These are phyloP conservation scores for Upupa epops DNA, from an alignment of 2,113 vertebrate genomes.

Conservation along the genomic window DNA sequence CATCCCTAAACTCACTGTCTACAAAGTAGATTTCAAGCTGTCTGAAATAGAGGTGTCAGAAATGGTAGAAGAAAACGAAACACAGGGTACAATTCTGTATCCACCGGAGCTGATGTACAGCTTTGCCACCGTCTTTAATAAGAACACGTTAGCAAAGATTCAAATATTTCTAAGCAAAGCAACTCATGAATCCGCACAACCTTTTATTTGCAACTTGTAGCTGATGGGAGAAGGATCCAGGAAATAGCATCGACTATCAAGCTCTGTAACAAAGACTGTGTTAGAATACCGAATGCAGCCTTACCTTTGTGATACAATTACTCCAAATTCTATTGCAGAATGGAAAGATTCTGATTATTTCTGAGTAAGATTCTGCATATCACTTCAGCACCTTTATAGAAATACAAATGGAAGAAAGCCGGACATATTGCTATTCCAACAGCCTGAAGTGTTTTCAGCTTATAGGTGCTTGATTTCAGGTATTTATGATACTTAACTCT, in stretches of 20 bases:
- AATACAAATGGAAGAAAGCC: conserved; percentile 14
- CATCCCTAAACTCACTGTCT: neutral
- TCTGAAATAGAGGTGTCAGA: conserved; percentile 1
- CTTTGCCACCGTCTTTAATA: neutral
- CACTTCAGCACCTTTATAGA: neutral
- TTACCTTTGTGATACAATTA: neutral
- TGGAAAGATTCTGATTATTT: neutral
- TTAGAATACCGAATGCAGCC: neutral
- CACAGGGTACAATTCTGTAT: neutral
- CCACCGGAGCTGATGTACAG: neutral
- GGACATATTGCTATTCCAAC: conserved; percentile 16
- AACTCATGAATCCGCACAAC: neutral
- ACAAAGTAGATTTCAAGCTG: conserved; percentile 35
- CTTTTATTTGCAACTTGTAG: neutral
- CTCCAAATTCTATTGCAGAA: neutral
- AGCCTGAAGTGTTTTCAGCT: conserved; percentile 41
- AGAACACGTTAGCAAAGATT: neutral
- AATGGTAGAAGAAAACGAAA: neutral
- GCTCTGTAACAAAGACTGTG: conserved; percentile 15
- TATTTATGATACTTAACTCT: conserved; percentile 9
- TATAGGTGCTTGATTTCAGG: neutral
- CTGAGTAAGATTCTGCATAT: neutral
- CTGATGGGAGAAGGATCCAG: neutral
- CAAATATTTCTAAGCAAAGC: neutral
- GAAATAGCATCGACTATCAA: neutral